A percentile compares a stretch with the other conserved stretches of the same genome.
Conservation (phyloP, 2,113 vertebrate genomes). For the Stomatorhinus ivindoensis region DNA sequence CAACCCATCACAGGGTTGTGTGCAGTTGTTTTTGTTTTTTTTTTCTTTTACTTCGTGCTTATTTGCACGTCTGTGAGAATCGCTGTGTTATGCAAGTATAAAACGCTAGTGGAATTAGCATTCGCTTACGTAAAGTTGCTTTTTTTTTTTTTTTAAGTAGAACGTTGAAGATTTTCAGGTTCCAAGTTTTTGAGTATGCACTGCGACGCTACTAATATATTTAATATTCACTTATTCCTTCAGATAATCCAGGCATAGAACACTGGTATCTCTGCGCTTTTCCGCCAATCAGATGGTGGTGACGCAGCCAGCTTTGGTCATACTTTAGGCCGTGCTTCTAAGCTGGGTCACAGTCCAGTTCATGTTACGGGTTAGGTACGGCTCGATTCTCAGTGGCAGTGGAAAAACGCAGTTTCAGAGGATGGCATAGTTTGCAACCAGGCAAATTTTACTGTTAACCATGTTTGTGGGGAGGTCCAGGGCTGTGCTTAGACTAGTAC, state of each 20-base stretch:
- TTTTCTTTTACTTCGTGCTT: not conserved
- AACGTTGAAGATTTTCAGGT: not conserved
- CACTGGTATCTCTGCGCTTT: not conserved
- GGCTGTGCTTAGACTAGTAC: not conserved
- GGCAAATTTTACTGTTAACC: not conserved
- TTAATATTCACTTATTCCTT: not conserved
- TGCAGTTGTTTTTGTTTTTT: not conserved
- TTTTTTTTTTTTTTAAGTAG: not conserved
- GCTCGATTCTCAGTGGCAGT: not conserved
- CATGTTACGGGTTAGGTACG: not conserved
- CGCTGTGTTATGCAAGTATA: not conserved
- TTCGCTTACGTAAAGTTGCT: not conserved
- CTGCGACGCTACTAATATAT: not conserved
- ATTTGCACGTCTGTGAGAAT: not conserved
- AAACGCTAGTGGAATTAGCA: not conserved
- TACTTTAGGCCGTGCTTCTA: not conserved
- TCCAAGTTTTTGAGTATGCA: not conserved
- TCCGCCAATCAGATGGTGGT: not conserved
- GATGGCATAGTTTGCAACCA: not conserved
- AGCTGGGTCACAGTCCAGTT: not conserved
- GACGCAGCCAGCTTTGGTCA: not conserved
- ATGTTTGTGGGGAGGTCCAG: not conserved
- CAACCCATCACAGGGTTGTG: not conserved
- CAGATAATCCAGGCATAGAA: not conserved
- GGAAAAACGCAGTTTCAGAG: not conserved